These are phyloP conservation scores for Eurytoma californica DNA, from an alignment of 2,888 invertebrate genomes.

Conservation along the genomic window DNA sequence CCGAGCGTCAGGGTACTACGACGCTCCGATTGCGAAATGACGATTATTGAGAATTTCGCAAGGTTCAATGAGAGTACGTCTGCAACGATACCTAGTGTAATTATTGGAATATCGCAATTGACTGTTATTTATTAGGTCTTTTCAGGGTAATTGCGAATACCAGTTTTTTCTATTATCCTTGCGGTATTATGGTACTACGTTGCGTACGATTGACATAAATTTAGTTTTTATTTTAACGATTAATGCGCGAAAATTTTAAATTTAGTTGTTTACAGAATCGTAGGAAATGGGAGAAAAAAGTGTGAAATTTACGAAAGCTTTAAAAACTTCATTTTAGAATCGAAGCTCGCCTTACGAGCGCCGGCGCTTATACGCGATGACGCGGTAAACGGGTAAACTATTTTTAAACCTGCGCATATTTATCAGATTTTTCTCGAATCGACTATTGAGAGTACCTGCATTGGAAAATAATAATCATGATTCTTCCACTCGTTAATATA, in stretches of 20 bases:
- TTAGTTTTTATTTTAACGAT: no score
- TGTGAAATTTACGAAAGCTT: not conserved
- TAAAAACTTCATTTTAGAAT: conserved; percentile 22
- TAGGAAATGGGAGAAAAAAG: not conserved
- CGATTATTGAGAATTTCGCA: not conserved
- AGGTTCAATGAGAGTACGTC: not conserved
- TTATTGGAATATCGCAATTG: not conserved
- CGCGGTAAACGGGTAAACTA: conserved; percentile 8
- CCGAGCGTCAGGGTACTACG: not conserved
- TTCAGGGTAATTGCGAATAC: no score
- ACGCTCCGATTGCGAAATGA: not conserved
- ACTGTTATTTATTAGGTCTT: not conserved
- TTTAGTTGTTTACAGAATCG: not conserved
- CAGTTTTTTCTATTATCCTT: no score
- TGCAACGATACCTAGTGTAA: no score
- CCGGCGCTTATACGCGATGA: not conserved
- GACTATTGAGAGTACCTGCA: not conserved
- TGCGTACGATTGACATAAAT: no score
- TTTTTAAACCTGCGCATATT: conserved; percentile 25
- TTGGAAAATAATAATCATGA: not conserved
- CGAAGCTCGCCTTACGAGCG: not conserved
- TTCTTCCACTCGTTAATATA: no score
- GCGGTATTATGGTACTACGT: no score
- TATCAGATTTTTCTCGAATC: conserved; percentile 34
- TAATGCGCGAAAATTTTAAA: no score